phyloP scores from a whole-genome alignment of 2,888 invertebrate species.

The Stegana nigrithorax region DNA sequence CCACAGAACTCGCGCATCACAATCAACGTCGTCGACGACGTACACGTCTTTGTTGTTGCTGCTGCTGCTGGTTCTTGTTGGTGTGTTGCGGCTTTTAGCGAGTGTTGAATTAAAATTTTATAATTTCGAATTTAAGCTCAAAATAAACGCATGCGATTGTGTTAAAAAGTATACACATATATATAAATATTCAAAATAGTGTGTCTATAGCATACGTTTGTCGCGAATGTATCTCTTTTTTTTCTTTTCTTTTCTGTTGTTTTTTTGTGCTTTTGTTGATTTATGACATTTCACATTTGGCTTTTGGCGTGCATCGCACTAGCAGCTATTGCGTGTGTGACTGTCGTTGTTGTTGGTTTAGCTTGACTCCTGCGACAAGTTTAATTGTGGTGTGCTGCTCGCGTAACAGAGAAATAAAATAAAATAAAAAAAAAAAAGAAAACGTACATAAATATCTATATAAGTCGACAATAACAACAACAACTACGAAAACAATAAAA shows the following conservation, averaged over 20 bases:
- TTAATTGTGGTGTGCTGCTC: conserved; percentile 5
- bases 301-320: conserved; percentile 42
- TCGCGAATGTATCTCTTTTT: conserved; percentile 15
- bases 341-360: background rate
- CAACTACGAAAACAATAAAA: background rate
- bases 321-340: background rate
- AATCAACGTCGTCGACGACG: background rate
- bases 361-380: conserved; percentile 21
- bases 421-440: background rate
- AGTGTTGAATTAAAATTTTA: conserved; percentile 46
- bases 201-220: conserved; percentile 2
- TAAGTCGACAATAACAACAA: background rate
- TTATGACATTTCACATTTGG: conserved; percentile 54
- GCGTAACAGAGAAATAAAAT: background rate
- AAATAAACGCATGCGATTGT: conserved; percentile 2
- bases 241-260: conserved; percentile 28
- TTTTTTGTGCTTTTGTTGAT: conserved; percentile 48
- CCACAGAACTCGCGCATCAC: background rate
- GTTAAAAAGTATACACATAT: background rate
- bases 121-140: conserved; percentile 38
- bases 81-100: background rate
- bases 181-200: background rate
- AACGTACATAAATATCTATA: background rate
- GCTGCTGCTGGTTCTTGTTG: conserved; percentile 26
- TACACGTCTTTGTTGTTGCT: background rate